A percentile compares a stretch with the other conserved stretches of the same genome.
Evolutionary conservation across 1,140 invertebrate species (phyloP).

Genomic region (Bacillus rossius): DNA sequence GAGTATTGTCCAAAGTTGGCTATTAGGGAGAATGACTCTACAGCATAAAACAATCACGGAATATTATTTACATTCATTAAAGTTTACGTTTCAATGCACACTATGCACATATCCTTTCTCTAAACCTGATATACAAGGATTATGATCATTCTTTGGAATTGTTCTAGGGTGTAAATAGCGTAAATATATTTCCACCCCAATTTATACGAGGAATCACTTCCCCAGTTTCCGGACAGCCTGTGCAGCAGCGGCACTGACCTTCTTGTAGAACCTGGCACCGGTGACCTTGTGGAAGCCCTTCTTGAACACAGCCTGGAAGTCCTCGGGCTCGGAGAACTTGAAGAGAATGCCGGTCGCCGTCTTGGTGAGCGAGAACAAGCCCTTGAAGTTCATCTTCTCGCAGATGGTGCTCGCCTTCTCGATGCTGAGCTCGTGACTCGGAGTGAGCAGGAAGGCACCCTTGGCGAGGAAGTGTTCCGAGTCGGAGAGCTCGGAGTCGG

Average conservation of each 20-base stretch:
- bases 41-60: too few relatives aligned
- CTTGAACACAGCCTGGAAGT: slow-evolving; percentile 77
- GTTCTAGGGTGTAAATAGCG: too few relatives aligned
- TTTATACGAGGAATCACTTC: too few relatives aligned
- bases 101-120: too few relatives aligned
- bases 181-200: too few relatives aligned
- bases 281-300: slow-evolving; percentile 82
- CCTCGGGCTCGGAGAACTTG: slow-evolving; percentile 78
- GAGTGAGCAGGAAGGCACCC: slow-evolving; percentile 74
- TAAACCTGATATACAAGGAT: too few relatives aligned
- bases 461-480: slow-evolving; percentile 29
- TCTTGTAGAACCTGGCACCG: slow-evolving; percentile 68
- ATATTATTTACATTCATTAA: too few relatives aligned
- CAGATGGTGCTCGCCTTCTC: slow-evolving; percentile 79
- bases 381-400: slow-evolving; percentile 73
- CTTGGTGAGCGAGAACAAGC: slow-evolving; percentile 76
- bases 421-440: slow-evolving; percentile 74
- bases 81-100: too few relatives aligned
- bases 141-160: too few relatives aligned
- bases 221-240: too few relatives aligned
- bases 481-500: slow-evolving; percentile 15
- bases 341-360: slow-evolving; percentile 82
- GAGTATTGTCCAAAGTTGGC: too few relatives aligned
- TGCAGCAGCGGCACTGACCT: slow-evolving; percentile 58
- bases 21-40: too few relatives aligned